phyloP scores from a whole-genome alignment of 2,888 invertebrate species.

The Lathronympha strigana region DNA sequence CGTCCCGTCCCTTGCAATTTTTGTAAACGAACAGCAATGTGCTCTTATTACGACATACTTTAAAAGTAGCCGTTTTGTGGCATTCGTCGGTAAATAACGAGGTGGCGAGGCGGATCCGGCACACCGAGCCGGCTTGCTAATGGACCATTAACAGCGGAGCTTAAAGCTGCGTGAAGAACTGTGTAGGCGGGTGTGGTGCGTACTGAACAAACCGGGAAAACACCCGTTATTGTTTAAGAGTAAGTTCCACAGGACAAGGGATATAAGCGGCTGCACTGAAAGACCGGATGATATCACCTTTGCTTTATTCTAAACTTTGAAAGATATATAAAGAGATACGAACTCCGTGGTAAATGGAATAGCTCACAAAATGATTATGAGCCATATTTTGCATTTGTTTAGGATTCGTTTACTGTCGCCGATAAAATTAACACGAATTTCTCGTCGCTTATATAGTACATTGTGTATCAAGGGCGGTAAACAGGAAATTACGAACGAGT shows the following conservation, averaged over 20 bases:
- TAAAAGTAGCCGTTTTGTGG: constrained; percentile 20
- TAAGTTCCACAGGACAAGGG: too few species aligned
- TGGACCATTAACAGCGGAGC: constrained; percentile 28
- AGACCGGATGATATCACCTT: too few species aligned
- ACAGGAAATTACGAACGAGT: too few species aligned
- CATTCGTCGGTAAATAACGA: constrained; percentile 34
- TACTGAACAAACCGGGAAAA: background rate
- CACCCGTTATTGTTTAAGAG: too few species aligned
- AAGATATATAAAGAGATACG: background rate
- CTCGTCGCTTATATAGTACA: too few species aligned
- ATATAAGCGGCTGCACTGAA: too few species aligned
- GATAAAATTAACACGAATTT: too few species aligned
- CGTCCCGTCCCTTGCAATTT: too few species aligned
- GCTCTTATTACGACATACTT: constrained; percentile 25
- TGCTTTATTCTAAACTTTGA: background rate
- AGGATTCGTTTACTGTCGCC: background rate
- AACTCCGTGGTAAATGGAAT: background rate
- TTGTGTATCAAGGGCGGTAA: too few species aligned
- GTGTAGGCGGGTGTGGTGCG: background rate
- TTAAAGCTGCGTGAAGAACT: constrained; percentile 18
- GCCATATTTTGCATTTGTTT: background rate
- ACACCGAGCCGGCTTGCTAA: constrained; percentile 18
- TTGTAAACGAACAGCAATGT: constrained; percentile 10
- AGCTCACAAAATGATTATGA: background rate
- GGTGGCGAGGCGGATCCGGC: constrained; percentile 32